Evolutionary conservation across 2,797 vertebrate genomes (phyloP).

Genomic region (Melanotaenia nigrans): DNA sequence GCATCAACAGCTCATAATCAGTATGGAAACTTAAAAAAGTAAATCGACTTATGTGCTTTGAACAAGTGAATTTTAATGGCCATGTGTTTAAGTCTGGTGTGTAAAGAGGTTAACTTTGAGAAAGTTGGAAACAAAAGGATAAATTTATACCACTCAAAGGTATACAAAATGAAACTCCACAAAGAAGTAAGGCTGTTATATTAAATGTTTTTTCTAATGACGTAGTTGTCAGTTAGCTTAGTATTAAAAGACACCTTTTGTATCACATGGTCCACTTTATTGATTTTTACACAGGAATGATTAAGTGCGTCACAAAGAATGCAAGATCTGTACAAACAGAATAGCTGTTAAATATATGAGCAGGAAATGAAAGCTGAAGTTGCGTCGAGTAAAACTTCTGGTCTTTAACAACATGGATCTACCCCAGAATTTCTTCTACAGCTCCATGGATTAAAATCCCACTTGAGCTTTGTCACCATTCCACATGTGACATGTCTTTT

Average conservation of each 20-base stretch:
- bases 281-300: constrained; percentile 64
- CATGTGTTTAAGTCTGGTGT: not conserved
- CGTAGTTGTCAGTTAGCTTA: not conserved
- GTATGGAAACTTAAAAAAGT: not conserved
- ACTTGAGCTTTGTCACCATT: constrained; percentile 13
- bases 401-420: constrained; percentile 11
- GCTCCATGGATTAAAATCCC: constrained; percentile 27
- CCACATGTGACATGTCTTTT: constrained; percentile 20
- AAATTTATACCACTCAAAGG: not conserved
- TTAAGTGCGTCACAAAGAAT: constrained; percentile 47
- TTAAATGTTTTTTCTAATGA: not conserved
- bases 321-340: constrained; percentile 26
- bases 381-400: constrained; percentile 4
- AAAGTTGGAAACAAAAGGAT: not conserved
- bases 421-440: constrained; percentile 5
- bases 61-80: not conserved
- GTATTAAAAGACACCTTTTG: constrained; percentile 13
- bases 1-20: not conserved
- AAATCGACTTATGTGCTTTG: not conserved
- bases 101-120: not conserved
- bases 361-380: not conserved
- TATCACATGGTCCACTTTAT: constrained; percentile 77
- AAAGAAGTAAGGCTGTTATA: not conserved
- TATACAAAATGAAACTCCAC: not conserved
- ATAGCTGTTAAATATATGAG: constrained; percentile 9